Percentiles rank a stretch among this genome's conserved stretches.
phyloP scores from a whole-genome alignment of 1,140 invertebrate species.

The Papilio xuthus region DNA sequence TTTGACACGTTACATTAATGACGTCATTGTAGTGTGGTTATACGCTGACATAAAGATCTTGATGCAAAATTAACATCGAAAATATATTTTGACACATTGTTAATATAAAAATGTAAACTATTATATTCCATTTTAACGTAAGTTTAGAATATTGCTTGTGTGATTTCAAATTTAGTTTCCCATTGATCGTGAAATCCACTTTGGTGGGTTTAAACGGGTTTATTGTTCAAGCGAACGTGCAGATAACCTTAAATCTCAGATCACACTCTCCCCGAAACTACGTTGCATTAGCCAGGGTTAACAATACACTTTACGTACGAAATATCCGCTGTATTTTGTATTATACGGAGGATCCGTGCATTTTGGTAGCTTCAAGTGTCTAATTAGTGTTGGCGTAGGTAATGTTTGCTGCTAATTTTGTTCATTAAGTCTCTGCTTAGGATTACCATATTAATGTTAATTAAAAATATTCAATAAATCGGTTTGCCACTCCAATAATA shows the following conservation, averaged over 20 bases:
- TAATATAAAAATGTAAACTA: background rate
- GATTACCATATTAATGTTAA: background rate
- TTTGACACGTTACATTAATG: too few species aligned
- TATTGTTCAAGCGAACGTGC: background rate
- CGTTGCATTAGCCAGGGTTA: background rate
- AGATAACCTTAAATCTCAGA: constrained; percentile 6
- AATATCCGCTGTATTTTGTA: background rate
- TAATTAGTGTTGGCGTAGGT: constrained; percentile 5
- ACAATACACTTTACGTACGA: background rate
- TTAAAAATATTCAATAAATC: background rate
- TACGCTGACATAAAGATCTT: too few species aligned
- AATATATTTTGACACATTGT: too few species aligned
- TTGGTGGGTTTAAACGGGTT: background rate
- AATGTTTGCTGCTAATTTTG: background rate
- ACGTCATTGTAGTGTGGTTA: background rate
- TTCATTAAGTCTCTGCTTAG: background rate
- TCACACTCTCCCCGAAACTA: background rate
- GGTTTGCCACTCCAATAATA: too few species aligned
- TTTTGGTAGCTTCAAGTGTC: background rate
- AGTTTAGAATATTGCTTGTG: background rate
- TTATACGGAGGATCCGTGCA: background rate
- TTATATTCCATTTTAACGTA: background rate
- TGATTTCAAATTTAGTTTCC: background rate
- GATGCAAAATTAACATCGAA: too few species aligned
- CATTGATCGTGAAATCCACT: background rate